phyloP scores from a whole-genome alignment of 2,113 vertebrate species.

The Passer domesticus region DNA sequence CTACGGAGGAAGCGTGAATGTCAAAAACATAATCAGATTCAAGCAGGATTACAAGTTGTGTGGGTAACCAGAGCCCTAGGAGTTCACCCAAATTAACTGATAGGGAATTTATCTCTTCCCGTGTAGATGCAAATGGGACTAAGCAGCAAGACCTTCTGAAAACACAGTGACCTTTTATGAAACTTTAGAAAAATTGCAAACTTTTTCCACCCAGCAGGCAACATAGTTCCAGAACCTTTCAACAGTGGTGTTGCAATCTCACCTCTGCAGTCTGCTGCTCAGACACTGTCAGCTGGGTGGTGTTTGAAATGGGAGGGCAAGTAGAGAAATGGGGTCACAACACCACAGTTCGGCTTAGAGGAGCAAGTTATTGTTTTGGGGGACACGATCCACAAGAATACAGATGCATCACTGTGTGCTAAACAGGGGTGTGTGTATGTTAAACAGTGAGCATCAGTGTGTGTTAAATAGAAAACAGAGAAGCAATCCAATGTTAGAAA shows the following conservation, averaged over 20 bases:
- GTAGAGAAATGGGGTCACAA: neutral
- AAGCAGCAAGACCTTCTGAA: neutral
- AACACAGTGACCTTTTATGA: neutral
- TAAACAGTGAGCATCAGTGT: neutral
- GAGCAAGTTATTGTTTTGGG: neutral
- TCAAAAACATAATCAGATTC: constrained; percentile 8
- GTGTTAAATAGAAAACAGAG: neutral
- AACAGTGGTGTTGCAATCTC: neutral
- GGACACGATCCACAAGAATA: neutral
- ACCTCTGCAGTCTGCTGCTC: neutral
- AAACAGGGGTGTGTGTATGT: neutral
- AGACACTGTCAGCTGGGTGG: neutral
- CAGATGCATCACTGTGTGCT: neutral
- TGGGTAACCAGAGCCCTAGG: neutral
- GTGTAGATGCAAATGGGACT: neutral
- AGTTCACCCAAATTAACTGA: neutral
- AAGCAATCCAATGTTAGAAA: neutral
- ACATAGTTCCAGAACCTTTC: neutral
- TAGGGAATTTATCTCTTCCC: neutral
- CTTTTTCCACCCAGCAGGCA: neutral
- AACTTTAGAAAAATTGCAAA: neutral
- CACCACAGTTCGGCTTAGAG: neutral
- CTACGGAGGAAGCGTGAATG: neutral
- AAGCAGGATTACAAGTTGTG: neutral
- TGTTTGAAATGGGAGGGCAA: accelerated